Conservation (phyloP, 2,888 invertebrate species). For the Germaria angustata region DNA sequence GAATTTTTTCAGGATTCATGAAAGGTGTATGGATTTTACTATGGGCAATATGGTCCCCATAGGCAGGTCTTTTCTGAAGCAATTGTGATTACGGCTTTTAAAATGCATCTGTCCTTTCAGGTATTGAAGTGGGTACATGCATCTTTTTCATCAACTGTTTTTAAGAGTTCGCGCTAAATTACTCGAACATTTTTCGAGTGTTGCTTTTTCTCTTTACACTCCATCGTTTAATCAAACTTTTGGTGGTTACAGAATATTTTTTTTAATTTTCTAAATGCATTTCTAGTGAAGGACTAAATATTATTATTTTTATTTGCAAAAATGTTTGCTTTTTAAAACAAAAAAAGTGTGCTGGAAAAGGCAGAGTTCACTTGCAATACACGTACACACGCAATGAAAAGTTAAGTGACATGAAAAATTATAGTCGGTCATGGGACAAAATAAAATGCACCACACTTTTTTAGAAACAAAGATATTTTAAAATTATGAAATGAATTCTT, state of each 20-base stretch:
- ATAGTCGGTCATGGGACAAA: conserved; percentile 23
- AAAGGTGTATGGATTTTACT: too few species aligned
- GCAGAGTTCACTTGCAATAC: conserved; percentile 31
- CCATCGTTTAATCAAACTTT: conserved; percentile 37
- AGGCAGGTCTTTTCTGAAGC: too few species aligned
- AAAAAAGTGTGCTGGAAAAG: conserved; percentile 38
- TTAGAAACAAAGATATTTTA: neutral
- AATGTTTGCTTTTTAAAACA: neutral
- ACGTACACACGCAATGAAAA: neutral
- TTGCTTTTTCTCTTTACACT: neutral
- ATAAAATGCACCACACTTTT: neutral
- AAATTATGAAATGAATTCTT: neutral
- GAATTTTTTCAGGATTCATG: too few species aligned
- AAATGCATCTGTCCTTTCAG: too few species aligned
- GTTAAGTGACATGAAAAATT: conserved; percentile 12
- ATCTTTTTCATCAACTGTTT: too few species aligned
- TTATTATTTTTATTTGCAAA: conserved; percentile 52
- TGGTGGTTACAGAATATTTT: conserved; percentile 40
- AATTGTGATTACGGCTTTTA: too few species aligned
- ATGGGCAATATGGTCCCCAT: too few species aligned
- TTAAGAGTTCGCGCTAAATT: too few species aligned
- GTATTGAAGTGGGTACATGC: too few species aligned
- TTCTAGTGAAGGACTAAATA: conserved; percentile 57
- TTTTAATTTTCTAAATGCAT: conserved; percentile 70
- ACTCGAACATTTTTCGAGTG: conserved; percentile 8